A percentile compares a stretch with the other conserved stretches of the same genome.
phyloP scores from a whole-genome alignment of 2,797 vertebrate genomes.

The Xenentodon cancila region DNA sequence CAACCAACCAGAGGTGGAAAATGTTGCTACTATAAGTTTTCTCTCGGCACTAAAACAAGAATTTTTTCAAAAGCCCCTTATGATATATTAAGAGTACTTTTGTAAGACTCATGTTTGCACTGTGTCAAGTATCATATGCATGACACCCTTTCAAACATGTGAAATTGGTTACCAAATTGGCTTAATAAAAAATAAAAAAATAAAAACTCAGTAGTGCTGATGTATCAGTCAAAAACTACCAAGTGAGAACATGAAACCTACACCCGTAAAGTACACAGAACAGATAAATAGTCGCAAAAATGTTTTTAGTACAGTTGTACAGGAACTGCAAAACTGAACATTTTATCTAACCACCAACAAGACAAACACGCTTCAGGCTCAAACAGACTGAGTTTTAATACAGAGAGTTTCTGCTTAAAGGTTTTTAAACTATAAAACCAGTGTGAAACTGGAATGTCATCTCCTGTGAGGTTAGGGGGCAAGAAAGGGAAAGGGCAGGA shows the following conservation, averaged over 20 bases:
- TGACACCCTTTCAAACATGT: background rate
- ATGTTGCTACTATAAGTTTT: conserved; percentile 2
- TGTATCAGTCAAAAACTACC: background rate
- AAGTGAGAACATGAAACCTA: background rate
- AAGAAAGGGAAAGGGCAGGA: background rate
- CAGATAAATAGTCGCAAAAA: too few relatives aligned
- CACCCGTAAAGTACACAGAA: background rate
- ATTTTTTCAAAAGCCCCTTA: conserved; percentile 1
- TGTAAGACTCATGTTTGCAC: background rate
- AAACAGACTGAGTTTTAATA: too few relatives aligned
- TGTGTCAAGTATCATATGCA: background rate
- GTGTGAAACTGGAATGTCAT: background rate
- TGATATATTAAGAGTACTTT: background rate
- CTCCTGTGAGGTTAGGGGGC: background rate
- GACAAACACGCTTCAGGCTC: too few relatives aligned
- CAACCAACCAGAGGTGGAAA: conserved; percentile 13
- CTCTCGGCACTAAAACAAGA: background rate
- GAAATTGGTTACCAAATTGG: background rate
- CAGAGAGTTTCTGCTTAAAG: too few relatives aligned
- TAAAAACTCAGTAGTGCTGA: background rate
- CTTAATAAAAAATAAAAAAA: background rate
- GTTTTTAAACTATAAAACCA: too few relatives aligned
- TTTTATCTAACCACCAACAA: too few relatives aligned
- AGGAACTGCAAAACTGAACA: too few relatives aligned
- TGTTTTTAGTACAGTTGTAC: too few relatives aligned